Conservation (phyloP, 2,797 vertebrate species). For the Sebastes steindachneri region DNA sequence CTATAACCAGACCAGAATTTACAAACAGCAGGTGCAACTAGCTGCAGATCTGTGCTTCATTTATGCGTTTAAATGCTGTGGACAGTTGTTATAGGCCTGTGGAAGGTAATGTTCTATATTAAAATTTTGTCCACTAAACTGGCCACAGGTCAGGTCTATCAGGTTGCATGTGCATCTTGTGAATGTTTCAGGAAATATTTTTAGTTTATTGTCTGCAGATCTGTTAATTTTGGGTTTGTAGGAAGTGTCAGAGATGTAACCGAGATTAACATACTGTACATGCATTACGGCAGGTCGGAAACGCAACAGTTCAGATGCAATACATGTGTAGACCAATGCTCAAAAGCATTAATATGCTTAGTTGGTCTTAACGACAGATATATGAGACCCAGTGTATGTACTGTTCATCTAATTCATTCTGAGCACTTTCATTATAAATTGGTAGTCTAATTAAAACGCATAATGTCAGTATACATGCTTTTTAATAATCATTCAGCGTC, state of each 20-base stretch:
- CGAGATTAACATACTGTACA: background rate
- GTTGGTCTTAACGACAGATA: background rate
- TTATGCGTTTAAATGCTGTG: background rate
- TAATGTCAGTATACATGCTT: background rate
- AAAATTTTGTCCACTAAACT: background rate
- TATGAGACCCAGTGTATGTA: background rate
- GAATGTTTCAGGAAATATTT: background rate
- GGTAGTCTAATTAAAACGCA: background rate
- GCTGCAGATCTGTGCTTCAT: background rate
- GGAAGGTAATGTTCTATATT: background rate
- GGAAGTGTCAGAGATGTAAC: background rate
- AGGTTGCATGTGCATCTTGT: background rate
- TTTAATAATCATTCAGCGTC: background rate
- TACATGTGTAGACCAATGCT: background rate
- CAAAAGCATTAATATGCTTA: background rate
- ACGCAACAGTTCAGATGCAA: background rate
- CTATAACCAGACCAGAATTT: background rate
- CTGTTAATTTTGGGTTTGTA: background rate
- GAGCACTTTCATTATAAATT: background rate
- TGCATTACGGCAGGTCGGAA: background rate
- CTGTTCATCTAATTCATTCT: background rate
- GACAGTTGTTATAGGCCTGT: background rate
- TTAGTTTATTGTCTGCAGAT: background rate
- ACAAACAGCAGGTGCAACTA: background rate
- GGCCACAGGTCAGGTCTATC: background rate